These are phyloP conservation scores for Brachyalestes nurse DNA, from an alignment of 2,797 vertebrate genomes.

Conservation along the genomic window DNA sequence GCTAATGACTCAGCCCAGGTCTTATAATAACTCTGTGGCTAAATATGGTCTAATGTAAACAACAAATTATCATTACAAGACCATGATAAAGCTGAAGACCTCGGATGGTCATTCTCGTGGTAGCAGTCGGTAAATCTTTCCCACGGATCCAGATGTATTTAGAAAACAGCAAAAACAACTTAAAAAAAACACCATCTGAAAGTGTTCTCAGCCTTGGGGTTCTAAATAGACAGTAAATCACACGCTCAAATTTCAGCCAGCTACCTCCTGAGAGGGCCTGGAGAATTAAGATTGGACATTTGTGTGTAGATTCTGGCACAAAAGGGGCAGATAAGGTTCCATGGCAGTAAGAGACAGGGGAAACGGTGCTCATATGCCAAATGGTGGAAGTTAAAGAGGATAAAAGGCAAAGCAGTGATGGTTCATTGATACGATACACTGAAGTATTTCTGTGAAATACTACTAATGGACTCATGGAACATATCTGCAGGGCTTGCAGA, in stretches of 20 bases:
- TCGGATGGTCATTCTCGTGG: background rate
- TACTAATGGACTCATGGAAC: constrained; percentile 38
- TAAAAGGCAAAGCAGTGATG: constrained; percentile 38
- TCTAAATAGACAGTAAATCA: constrained; percentile 20
- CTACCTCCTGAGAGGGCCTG: constrained; percentile 20
- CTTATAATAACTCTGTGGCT: background rate
- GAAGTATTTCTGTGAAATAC: constrained; percentile 36
- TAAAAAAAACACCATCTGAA: background rate
- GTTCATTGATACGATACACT: constrained; percentile 8
- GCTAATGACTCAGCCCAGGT: background rate
- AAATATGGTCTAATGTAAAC: background rate
- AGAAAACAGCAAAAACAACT: background rate
- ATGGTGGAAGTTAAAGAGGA: constrained; percentile 34
- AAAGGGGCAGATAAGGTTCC: constrained; percentile 33
- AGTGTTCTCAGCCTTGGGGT: background rate
- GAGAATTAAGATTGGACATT: constrained; percentile 20
- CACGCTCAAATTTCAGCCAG: constrained; percentile 32
- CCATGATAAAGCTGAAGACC: background rate
- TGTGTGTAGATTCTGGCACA: constrained; percentile 28
- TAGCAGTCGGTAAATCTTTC: background rate
- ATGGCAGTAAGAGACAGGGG: constrained; percentile 22
- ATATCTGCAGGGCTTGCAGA: constrained; percentile 8
- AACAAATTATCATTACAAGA: background rate
- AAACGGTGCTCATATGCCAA: constrained; percentile 19
- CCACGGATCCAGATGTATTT: background rate